These are phyloP conservation scores for Ashinkailepas kermadecensis DNA, from an alignment of 2,888 invertebrate genomes.

Conservation along the genomic window DNA sequence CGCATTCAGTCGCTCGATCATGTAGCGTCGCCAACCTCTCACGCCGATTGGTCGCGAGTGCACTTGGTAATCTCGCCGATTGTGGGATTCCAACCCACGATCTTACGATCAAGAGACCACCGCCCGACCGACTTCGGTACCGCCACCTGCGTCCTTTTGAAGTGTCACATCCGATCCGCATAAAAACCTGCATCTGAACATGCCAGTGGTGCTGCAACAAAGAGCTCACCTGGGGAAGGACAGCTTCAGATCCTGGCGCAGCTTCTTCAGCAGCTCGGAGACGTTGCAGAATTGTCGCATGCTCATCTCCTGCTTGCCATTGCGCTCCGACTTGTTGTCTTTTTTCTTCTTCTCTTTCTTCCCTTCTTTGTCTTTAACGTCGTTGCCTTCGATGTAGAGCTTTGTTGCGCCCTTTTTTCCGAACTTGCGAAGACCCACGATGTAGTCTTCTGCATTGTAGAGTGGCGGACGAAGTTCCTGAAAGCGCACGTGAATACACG, in stretches of 20 bases:
- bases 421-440: conserved; percentile 54
- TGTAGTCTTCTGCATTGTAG: conserved; percentile 85
- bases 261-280: conserved; percentile 75
- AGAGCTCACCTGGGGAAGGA: conserved; percentile 72
- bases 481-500: neutral
- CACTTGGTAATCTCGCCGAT: too few relatives aligned
- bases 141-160: too few relatives aligned
- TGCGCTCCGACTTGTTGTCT: conserved; percentile 27
- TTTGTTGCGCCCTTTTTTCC: conserved; percentile 36
- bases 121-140: too few relatives aligned
- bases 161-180: too few relatives aligned
- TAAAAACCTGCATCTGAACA: too few relatives aligned
- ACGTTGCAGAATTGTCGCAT: conserved; percentile 79
- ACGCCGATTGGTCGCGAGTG: too few relatives aligned
- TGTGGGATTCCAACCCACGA: too few relatives aligned
- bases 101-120: too few relatives aligned
- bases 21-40: too few relatives aligned
- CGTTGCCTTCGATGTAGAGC: conserved; percentile 23
- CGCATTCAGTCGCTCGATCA: too few relatives aligned
- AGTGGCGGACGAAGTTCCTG: conserved; percentile 65
- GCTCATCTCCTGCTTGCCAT: conserved; percentile 56
- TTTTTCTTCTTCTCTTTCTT: conserved; percentile 27
- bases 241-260: conserved; percentile 73
- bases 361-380: conserved; percentile 15
- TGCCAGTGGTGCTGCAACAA: too few relatives aligned